Evolutionary conservation across 2,888 invertebrate species (phyloP).

Genomic region (Apotomis betuletana): DNA sequence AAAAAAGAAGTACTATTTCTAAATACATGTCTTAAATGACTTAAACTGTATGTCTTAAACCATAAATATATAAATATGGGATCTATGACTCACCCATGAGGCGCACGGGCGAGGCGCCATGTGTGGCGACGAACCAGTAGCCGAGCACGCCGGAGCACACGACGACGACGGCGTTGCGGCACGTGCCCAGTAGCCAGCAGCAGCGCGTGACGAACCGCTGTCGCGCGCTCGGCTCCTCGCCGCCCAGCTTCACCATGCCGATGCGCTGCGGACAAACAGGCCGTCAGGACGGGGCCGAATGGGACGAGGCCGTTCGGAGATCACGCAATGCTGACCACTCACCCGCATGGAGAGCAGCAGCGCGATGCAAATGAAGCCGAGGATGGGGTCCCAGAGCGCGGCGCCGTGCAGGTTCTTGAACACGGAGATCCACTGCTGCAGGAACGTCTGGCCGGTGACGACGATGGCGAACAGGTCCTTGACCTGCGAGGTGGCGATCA

Average conservation of each 20-base stretch:
- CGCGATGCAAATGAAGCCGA: constrained; percentile 90
- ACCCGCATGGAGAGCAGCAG: constrained; percentile 91
- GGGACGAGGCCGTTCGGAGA: too few species aligned
- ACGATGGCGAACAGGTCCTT: constrained; percentile 91
- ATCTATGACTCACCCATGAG: constrained; percentile 85
- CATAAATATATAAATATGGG: background rate
- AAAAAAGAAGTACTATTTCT: too few species aligned
- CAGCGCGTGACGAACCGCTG: constrained; percentile 86
- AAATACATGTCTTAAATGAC: too few species aligned
- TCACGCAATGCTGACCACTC: constrained; percentile 51
- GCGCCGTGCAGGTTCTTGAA: constrained; percentile 86
- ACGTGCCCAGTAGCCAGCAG: constrained; percentile 90
- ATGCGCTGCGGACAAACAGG: constrained; percentile 77
- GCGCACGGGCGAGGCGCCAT: constrained; percentile 84
- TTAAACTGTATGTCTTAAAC: too few species aligned
- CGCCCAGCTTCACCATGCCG: constrained; percentile 85
- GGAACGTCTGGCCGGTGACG: constrained; percentile 89
- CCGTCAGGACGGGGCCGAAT: background rate
- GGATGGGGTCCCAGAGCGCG: constrained; percentile 87
- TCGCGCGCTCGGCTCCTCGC: constrained; percentile 78
- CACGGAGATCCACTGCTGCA: constrained; percentile 90
- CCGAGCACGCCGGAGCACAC: constrained; percentile 88
- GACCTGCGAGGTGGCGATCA: constrained; percentile 94
- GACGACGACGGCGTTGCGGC: constrained; percentile 93
- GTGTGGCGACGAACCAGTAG: constrained; percentile 82